Conservation (phyloP, 1,140 invertebrate genomes). For the Penaeus indicus region DNA sequence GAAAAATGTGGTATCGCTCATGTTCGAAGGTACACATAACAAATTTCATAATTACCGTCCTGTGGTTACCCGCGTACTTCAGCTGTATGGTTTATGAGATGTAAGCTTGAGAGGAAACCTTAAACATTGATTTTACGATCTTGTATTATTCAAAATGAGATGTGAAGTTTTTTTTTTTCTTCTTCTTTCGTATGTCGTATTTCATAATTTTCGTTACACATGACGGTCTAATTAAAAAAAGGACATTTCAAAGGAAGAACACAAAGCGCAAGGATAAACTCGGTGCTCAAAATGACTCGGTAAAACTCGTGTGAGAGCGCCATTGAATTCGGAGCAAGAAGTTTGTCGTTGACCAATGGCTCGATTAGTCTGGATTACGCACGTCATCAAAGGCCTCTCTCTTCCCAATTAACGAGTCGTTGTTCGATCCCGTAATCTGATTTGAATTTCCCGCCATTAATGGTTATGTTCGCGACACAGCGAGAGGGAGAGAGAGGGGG, state of each 20-base stretch:
- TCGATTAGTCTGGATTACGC: constrained; percentile 39
- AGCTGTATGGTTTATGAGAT: constrained; percentile 48
- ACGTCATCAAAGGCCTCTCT: constrained; percentile 26
- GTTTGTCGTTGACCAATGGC: constrained; percentile 20
- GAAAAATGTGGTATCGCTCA: constrained; percentile 29
- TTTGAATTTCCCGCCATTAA: constrained; percentile 43
- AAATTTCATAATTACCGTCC: constrained; percentile 56
- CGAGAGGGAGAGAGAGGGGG: constrained; percentile 5
- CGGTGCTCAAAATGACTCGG: constrained; percentile 8
- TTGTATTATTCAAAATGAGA: neutral
- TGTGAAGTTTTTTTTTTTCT: neutral
- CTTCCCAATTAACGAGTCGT: constrained; percentile 43
- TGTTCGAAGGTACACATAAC: constrained; percentile 50
- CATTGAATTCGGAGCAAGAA: neutral
- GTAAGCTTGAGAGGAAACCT: neutral
- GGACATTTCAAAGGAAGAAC: neutral
- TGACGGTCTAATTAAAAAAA: no score
- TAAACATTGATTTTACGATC: constrained; percentile 35
- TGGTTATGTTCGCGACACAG: neutral
- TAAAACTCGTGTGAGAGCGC: neutral
- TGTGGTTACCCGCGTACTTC: constrained; percentile 44
- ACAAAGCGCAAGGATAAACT: neutral
- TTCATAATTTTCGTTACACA: neutral
- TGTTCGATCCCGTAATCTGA: constrained; percentile 47
- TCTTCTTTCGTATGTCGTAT: neutral